Percentiles rank a stretch among this genome's conserved stretches.
These are phyloP conservation scores for Scaptomyza cyrtandrae DNA, from an alignment of 2,888 invertebrate genomes.

Conservation along the genomic window DNA sequence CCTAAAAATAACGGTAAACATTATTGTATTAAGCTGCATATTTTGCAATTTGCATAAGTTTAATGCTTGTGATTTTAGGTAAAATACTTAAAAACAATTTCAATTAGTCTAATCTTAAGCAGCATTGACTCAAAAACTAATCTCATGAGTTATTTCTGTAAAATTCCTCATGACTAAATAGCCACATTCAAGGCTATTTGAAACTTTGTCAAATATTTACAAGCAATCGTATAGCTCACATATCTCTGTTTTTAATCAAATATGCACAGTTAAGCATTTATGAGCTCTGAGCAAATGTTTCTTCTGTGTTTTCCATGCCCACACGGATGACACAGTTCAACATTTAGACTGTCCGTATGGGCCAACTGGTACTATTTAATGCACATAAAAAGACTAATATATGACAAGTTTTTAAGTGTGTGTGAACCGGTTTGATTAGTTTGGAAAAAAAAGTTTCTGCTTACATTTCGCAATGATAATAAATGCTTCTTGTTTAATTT, in stretches of 20 bases:
- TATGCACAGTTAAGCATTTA: conserved; percentile 19
- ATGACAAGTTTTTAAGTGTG: conserved; percentile 31
- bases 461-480: conserved; percentile 38
- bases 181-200: conserved; percentile 9
- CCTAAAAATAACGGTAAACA: too few relatives aligned
- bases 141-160: too few relatives aligned
- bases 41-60: too few relatives aligned
- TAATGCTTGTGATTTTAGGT: too few relatives aligned
- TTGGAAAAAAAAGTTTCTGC: conserved; percentile 23
- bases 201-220: conserved; percentile 3
- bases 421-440: conserved; percentile 49
- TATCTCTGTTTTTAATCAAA: conserved; percentile 20
- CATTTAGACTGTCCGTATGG: not conserved
- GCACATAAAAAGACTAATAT: not conserved
- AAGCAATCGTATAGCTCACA: not conserved
- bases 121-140: not conserved
- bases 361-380: conserved; percentile 23
- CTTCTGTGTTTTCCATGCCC: conserved; percentile 1
- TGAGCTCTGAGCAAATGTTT: conserved; percentile 2
- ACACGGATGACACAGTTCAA: conserved; percentile 18
- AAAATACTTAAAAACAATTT: too few relatives aligned
- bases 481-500: not conserved
- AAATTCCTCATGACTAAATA: not conserved
- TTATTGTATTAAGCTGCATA: too few relatives aligned
- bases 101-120: not conserved